Evolutionary conservation across 2,888 invertebrate genomes (phyloP).

Genomic region (Deilephila elpenor): DNA sequence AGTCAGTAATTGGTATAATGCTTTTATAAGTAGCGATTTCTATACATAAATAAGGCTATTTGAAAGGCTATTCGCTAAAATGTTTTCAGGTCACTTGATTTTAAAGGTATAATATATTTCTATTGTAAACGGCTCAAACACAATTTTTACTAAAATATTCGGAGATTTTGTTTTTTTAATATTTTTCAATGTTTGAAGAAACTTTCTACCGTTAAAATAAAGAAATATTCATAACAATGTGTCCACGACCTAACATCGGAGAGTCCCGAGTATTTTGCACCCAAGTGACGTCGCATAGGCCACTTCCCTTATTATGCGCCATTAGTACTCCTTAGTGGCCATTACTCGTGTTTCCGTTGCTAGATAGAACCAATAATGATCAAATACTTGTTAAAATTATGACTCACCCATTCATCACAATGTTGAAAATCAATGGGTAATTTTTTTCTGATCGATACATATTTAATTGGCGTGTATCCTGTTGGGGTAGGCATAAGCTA

Average conservation of each 20-base stretch:
- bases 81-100: not conserved
- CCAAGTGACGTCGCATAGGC: slow-evolving; percentile 40
- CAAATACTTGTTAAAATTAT: not conserved
- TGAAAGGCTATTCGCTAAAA: not conserved
- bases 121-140: no score
- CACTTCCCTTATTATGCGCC: slow-evolving; percentile 51
- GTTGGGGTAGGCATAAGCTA: no score
- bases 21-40: no score
- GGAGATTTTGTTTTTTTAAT: no score
- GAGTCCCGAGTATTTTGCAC: slow-evolving; percentile 41
- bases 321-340: slow-evolving; percentile 39
- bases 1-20: no score
- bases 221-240: not conserved
- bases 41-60: no score
- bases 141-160: no score
- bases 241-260: not conserved
- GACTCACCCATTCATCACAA: slow-evolving; percentile 2
- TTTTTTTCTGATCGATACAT: not conserved
- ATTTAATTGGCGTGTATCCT: not conserved
- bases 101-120: not conserved
- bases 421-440: slow-evolving; percentile 5
- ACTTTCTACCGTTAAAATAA: no score
- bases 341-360: slow-evolving; percentile 30
- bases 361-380: slow-evolving; percentile 8
- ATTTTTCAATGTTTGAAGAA: no score